Evolutionary conservation across 2,888 invertebrate species (phyloP).

Genomic region (Caenorhabditis sp.): DNA sequence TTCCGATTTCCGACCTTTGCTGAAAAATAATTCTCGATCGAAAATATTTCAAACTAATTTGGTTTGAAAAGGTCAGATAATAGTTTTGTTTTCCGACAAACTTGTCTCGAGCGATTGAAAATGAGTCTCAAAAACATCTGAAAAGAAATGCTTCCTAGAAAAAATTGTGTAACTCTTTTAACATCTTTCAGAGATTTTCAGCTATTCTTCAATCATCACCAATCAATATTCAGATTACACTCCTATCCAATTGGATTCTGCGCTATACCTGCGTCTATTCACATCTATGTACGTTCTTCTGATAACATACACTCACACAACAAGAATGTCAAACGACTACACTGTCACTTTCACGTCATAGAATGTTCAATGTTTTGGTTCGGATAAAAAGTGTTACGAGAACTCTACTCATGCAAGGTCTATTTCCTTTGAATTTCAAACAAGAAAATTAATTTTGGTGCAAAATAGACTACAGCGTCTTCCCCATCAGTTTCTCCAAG

Average conservation of each 20-base stretch:
- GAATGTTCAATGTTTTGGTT: not conserved
- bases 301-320: slow-evolving; percentile 34
- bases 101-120: no score
- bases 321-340: slow-evolving; percentile 38
- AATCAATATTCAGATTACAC: slow-evolving; percentile 28
- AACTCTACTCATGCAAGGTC: not conserved
- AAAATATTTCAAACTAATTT: no score
- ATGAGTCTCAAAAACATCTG: no score
- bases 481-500: not conserved
- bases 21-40: no score
- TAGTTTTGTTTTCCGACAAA: no score
- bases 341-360: slow-evolving; percentile 20
- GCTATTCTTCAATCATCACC: not conserved
- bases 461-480: slow-evolving; percentile 40
- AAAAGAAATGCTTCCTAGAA: no score
- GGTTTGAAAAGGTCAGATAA: no score
- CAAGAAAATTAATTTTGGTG: not conserved
- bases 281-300: not conserved
- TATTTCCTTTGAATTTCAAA: no score
- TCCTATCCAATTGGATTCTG: slow-evolving; percentile 39
- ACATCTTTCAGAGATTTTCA: not conserved
- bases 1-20: no score
- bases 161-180: no score
- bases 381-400: not conserved
- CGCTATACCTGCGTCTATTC: slow-evolving; percentile 27